Evolutionary conservation across 2,888 invertebrate species (phyloP), one percentile per base, ranked within the genome.

Genomic region (Cyclophora albipunctata): DNA sequence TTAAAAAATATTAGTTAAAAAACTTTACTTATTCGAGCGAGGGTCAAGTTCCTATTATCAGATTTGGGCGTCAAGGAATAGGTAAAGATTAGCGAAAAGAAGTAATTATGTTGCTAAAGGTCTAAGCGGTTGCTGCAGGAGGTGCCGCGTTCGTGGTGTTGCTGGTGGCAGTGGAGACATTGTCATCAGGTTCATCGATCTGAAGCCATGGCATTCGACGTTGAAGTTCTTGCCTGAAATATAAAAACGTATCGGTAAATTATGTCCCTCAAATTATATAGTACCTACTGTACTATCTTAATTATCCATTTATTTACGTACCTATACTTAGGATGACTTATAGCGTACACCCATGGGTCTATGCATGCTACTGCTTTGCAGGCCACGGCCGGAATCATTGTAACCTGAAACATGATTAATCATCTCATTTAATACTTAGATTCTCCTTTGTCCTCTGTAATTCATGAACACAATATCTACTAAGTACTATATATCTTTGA

Each of bases 361-460:
- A 97, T 92, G 78, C 97, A 96, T 0, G 97, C 96, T 0, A 97
- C 96, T 48, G 93, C 87, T 87, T 97, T 97, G 70, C 96, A 96
- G 40, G 95, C 91, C 57, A 94, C 92, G 0, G 96, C 96, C 3
- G 96, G 96, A 62, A 96, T 92, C 96, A 96, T 96, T 0, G 95
- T 94, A 1, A 93, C 92, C 89, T 89, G 64, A 34, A 63, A 57
- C 48, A 20, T 20, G 20, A 20, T 20, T 20, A 20, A 20, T 20
- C 20, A 20, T 20, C 20, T 20, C 20, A 20, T 20, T 20, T 20
- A 20, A 20, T 1, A 20, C 20, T 20, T 20, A 20, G 20, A 20
- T 20, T 20, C 20, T 20, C 20, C 20, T 20, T 20, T 20, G 20
- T 20, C 20, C 20, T 20, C 20, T 20, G 20, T 20, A 20, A 20